These are phyloP conservation scores for Parnassius smintheus DNA, from an alignment of 2,888 invertebrate species.

Conservation along the genomic window DNA sequence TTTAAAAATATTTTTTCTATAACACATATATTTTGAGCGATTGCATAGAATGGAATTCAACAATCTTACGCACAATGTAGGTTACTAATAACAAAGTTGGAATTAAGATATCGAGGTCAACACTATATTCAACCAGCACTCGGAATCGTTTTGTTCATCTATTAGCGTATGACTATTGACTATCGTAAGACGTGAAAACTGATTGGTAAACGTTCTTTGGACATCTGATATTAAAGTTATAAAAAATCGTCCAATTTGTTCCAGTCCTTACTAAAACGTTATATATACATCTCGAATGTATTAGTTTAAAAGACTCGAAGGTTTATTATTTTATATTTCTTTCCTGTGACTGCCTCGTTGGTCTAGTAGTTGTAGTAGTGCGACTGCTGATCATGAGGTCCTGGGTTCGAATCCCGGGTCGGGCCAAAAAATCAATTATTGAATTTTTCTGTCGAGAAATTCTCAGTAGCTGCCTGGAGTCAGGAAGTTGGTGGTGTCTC, in stretches of 20 bases:
- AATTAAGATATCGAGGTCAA: constrained; percentile 9
- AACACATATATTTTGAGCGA: background rate
- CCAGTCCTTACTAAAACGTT: background rate
- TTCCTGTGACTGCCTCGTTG: too few species aligned
- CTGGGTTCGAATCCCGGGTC: too few species aligned
- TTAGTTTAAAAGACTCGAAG: background rate
- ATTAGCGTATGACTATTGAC: constrained; percentile 8
- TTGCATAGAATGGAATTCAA: background rate
- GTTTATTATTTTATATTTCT: background rate
- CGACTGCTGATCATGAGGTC: too few species aligned
- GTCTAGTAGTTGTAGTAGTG: too few species aligned
- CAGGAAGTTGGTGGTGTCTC: too few species aligned
- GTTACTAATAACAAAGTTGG: background rate
- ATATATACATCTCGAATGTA: background rate
- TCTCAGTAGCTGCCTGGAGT: too few species aligned
- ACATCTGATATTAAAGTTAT: background rate
- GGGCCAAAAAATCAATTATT: too few species aligned
- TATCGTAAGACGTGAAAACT: constrained; percentile 1
- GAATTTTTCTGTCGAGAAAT: too few species aligned
- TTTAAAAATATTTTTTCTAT: background rate
- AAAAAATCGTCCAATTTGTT: constrained; percentile 2
- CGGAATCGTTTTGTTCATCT: background rate
- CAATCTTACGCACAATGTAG: background rate
- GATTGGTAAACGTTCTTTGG: constrained; percentile 5
- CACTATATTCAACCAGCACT: constrained; percentile 2